Base-by-base conservation (phyloP, 2,888 invertebrate species). In the Polia nebulosa region DNA sequence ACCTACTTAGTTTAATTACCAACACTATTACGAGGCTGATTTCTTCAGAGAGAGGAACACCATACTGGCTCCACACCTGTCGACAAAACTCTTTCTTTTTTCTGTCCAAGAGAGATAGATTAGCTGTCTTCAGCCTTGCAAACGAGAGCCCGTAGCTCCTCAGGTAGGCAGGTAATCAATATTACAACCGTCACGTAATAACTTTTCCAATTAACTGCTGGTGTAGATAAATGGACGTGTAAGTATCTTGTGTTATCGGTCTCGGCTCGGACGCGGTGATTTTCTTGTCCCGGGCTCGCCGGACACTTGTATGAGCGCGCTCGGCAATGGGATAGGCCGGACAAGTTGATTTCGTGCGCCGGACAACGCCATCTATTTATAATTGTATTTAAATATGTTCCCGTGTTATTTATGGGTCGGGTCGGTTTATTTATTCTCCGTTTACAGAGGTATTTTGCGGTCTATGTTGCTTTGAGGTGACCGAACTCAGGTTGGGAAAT, bases 361-460 rank as follows among this genome's bases (percentile, higher is more conserved):
- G 61, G 77, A 68, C 77, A 72, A 78, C 73, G 63, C 73, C 64
- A 45, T 78, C 71, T 79, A 79, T 78, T 78, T 78, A 78, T 79
- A 75, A 79, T 78, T 78, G 76, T 79, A 79, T 79, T 66, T 79
- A 79, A 79, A 79, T 78, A 71, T 77, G 58, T 77, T 55, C 36
- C 55, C 34, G 62, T 39, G 59, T 60, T 71, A 75, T 79, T 78
- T 79, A 78, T 75, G 32, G 70, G 49, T 47, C 47, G 52, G 25
- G 20, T 65, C 11, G 34, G 34, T 51, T 57, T 56, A 52, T 78
- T 79, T 66, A 79, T 71, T 47, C 71, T 74, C 34, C 22, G 44
- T 49, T 63, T 56, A 55, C 25, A n/a, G 20, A 17, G 53, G 22
- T 63, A 76, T 70, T 64, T 75, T 63, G 34, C 47, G 20, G 47